These are phyloP conservation scores for Lottia gigantea DNA, from an alignment of 2,888 invertebrate genomes.

Conservation along the genomic window DNA sequence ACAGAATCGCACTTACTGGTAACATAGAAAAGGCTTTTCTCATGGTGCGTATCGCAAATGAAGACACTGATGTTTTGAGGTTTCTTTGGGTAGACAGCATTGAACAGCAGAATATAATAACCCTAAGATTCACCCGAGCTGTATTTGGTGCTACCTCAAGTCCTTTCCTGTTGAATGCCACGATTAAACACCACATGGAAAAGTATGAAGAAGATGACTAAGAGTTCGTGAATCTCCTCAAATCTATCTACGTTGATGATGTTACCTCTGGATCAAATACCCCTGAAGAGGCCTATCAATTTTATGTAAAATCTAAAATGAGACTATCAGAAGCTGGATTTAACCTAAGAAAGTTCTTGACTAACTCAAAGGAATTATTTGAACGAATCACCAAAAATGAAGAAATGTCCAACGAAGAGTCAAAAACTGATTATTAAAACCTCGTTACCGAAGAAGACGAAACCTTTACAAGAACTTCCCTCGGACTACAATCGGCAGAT, in stretches of 20 bases:
- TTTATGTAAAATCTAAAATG: neutral
- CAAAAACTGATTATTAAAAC: neutral
- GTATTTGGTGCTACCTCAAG: neutral
- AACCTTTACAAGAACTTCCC: neutral
- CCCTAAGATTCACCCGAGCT: neutral
- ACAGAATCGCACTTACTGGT: neutral
- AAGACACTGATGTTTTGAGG: neutral
- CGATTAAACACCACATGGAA: neutral
- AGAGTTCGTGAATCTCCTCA: neutral
- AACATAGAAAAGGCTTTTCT: conserved; percentile 11
- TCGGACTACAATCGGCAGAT: neutral
- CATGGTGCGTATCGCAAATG: conserved; percentile 5
- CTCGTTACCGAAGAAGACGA: neutral
- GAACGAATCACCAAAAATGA: neutral
- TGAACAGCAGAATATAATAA: neutral
- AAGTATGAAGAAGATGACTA: neutral
- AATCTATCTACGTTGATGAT: conserved; percentile 1
- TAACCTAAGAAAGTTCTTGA: neutral
- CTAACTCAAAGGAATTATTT: neutral
- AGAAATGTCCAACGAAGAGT: neutral
- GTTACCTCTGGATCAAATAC: neutral
- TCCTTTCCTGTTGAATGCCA: neutral
- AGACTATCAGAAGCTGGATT: neutral
- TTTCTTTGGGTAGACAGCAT: neutral
- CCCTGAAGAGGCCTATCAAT: neutral